A percentile compares a stretch with the other conserved stretches of the same genome.
Conservation (phyloP, 1,140 invertebrate species). For the Hetaerina americana region DNA sequence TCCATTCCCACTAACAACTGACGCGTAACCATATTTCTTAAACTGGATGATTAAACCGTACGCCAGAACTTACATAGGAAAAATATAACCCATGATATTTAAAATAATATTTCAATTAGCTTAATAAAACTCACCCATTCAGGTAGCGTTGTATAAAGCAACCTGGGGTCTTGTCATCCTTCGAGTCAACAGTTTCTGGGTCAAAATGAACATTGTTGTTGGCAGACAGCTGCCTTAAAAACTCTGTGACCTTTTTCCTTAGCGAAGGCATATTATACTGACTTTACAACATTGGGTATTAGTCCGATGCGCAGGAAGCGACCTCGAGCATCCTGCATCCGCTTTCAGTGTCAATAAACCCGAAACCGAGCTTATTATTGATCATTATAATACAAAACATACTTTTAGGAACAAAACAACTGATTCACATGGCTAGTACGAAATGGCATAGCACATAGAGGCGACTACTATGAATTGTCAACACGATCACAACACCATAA, state of each 20-base stretch:
- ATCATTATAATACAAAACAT: background rate
- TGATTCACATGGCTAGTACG: too few relatives aligned
- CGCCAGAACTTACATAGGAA: too few relatives aligned
- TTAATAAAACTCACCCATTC: conserved; percentile 58
- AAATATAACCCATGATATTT: too few relatives aligned
- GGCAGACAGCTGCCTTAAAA: conserved; percentile 57
- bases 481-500: too few relatives aligned
- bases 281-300: background rate
- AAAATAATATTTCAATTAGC: too few relatives aligned
- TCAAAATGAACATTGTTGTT: conserved; percentile 38
- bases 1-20: too few relatives aligned
- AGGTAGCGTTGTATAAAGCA: conserved; percentile 61
- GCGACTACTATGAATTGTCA: too few relatives aligned
- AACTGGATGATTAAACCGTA: too few relatives aligned
- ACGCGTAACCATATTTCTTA: too few relatives aligned
- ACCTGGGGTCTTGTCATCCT: conserved; percentile 38
- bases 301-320: background rate
- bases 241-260: conserved; percentile 55
- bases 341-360: background rate
- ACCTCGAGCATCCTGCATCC: background rate
- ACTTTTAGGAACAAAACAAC: too few relatives aligned
- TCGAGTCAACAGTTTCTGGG: conserved; percentile 31
- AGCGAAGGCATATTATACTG: conserved; percentile 51
- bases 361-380: background rate
- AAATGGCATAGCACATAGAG: too few relatives aligned